A percentile compares a stretch with the other conserved stretches of the same genome.
Evolutionary conservation across 2,113 vertebrate genomes (phyloP).

Genomic region (Mobula birostris): DNA sequence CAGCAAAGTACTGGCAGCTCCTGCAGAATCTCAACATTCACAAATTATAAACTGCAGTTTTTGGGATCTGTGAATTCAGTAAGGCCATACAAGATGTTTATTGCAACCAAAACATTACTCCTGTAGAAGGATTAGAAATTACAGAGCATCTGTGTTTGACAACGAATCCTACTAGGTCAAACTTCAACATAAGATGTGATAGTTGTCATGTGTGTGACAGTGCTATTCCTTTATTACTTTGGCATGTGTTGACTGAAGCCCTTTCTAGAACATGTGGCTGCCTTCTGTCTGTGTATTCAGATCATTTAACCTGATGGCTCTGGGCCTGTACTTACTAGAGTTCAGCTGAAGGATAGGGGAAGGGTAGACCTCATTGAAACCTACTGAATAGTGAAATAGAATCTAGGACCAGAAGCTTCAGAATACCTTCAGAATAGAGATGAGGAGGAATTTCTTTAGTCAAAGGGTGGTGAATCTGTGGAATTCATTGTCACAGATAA

Average conservation of each 20-base stretch:
- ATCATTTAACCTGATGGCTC: background rate
- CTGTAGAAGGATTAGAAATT: background rate
- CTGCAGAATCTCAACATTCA: background rate
- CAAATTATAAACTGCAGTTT: background rate
- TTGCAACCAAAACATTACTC: background rate
- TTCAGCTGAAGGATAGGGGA: too few species aligned
- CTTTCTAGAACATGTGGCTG: background rate
- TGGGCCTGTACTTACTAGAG: too few species aligned
- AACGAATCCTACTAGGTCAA: background rate
- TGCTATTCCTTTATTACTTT: background rate
- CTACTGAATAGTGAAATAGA: too few species aligned
- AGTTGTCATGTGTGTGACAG: conserved; percentile 10
- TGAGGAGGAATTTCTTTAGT: too few species aligned
- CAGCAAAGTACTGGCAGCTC: background rate
- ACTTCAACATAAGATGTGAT: background rate
- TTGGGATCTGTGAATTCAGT: background rate
- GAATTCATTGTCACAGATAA: too few species aligned
- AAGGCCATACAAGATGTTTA: background rate
- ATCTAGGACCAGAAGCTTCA: too few species aligned
- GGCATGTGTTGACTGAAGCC: background rate
- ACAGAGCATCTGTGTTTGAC: conserved; percentile 7
- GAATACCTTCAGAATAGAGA: too few species aligned
- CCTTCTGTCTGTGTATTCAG: conserved; percentile 9
- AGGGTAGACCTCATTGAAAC: too few species aligned
- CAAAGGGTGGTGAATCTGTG: too few species aligned